Base-by-base conservation (phyloP, 2,113 vertebrate species). In the Chloropsis hardwickii region DNA sequence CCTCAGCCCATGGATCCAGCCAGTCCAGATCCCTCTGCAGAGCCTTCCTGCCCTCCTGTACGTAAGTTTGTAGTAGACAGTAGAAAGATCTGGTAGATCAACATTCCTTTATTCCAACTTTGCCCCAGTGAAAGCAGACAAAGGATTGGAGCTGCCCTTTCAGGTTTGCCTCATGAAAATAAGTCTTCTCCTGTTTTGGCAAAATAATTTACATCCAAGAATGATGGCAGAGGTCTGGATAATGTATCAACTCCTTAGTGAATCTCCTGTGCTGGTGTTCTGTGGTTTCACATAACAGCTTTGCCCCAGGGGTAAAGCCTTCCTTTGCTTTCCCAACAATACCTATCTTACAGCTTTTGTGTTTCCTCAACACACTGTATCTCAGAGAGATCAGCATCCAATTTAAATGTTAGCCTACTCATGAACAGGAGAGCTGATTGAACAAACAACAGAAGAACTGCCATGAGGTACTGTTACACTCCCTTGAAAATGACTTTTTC, bases 141-240 rank as follows among this genome's bases (percentile, higher is more conserved):
- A 86, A 65, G 40, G 42, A 69, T 54, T 58, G 54, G 19, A 80
- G 33, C 29, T 35, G 27, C 21, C 21, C 31, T 42, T 77, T 72
- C 69, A 88, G 71, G 57, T 85, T 71, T 48, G 78, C 66, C 35
- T 57, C 1, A 20, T 19, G 48, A 61, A 94, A 84, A 90, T 11
- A 60, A 65, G 76, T 48, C n/a, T 74, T 28, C 62, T 93, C 35
- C 56, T 89, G 64, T 81, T 92, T 25, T 33, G 54, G 51, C 74
- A 96, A 92, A 86, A 83, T 51, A 80, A 64, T 84, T 92, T 74
- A 84, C 22, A 93, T 88, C 35, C n/a, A 95, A 92, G 90, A 90
- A 35, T 67, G 81, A 82, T 18, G 62, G 39, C 81, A 94, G 92
- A 60, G 35, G 69, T 77, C 58, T 48, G 85, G 29, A 79, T 81